Evolutionary conservation across 2,888 invertebrate species (phyloP), one percentile per base, ranked within the genome.

Genomic region (Philonicus albiceps): DNA sequence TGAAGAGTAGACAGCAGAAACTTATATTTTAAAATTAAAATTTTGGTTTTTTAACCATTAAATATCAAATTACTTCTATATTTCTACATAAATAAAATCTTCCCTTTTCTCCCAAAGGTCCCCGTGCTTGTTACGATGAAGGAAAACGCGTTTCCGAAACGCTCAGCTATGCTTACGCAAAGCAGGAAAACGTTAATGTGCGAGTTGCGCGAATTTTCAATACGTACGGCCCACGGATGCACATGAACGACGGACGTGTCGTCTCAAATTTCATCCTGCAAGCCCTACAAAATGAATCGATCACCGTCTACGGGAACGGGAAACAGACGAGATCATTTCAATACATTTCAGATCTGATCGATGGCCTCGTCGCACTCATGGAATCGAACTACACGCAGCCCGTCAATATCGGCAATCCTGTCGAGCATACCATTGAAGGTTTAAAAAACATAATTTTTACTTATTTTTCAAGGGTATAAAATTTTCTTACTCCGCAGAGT

Each of bases 111-210:
- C 55, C 22, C 8, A n/a, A 22, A 96, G 96, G 98, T 1, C 98
- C 98, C 0, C 93, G 99, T 87, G 98, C 99, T 0, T 99, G 99
- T 92, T 99, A 99, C 90, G 99, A 99, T 91, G 99, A 99, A 93
- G 99, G 99, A n/a, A 99, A 99, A 93, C 94, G 99, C 85, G 98
- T 99, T 0, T 97, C 99, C 0, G 99, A 99, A 93, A 98, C 99
- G 0, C 93, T 99, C 87, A 94, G 94, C 7, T 99, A 98, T 92
- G 98, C 99, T 0, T 99, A 99, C 92, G 97, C 97, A 19, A 98
- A 98, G 91, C 99, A 99, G 94, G 99, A 99, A 92, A 96, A 97
- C 80, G 97, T 99, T 34, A 95, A 97, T 74, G 98, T 99, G 0
- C 94, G 99, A 84, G 98, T 99, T 8, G 99, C 99, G 1, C 94